phyloP scores from a whole-genome alignment of 2,113 vertebrate genomes.

The Albula glossodonta region DNA sequence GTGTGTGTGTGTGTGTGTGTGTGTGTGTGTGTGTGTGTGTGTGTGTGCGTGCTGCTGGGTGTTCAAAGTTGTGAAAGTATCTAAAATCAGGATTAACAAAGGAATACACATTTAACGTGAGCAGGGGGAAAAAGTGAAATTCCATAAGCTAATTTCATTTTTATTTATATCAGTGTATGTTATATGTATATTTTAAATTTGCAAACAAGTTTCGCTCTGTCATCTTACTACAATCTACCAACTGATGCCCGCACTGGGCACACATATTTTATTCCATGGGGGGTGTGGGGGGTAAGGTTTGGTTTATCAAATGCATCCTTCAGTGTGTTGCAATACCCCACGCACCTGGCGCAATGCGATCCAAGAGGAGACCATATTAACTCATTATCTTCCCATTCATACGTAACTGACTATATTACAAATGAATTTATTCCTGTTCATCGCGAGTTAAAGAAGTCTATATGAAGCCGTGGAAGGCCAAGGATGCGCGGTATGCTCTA shows the following conservation, averaged over 20 bases:
- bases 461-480: not conserved
- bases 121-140: no score
- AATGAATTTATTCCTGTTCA: not conserved
- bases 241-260: not conserved
- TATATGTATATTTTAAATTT: no score
- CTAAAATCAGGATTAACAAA: no score
- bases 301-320: not conserved
- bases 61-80: no score
- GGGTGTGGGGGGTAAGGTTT: not conserved
- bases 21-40: not conserved
- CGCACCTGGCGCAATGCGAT: not conserved
- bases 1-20: not conserved
- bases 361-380: not conserved
- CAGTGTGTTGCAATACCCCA: not conserved
- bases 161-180: no score
- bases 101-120: no score
- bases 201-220: no score
- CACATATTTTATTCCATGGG: no score
- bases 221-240: not conserved
- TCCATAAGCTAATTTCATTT: no score
- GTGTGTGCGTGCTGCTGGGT: no score
- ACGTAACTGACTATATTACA: not conserved
- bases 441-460: not conserved
- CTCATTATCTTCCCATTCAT: not conserved
- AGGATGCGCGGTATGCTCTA: not conserved